Evolutionary conservation across 2,113 vertebrate genomes (phyloP).

Genomic region (Zapornia atra): DNA sequence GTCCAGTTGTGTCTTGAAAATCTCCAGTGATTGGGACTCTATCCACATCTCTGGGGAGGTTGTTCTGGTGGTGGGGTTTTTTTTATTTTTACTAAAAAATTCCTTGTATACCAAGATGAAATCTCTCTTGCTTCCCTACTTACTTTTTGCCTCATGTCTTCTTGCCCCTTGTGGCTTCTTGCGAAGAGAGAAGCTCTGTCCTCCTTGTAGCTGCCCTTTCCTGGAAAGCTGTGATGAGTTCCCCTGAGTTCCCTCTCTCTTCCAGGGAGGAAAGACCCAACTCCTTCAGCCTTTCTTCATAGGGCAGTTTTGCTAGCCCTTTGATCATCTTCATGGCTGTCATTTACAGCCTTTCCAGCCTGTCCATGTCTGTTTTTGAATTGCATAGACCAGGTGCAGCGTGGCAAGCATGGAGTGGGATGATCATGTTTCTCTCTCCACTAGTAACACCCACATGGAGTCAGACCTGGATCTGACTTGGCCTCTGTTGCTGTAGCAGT

Average conservation of each 20-base stretch:
- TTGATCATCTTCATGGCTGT: not conserved
- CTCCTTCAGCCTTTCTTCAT: not conserved
- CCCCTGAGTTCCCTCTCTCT: not conserved
- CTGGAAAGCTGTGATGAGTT: not conserved
- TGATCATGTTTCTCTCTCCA: rapidly evolving
- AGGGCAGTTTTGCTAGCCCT: not conserved
- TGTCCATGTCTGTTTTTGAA: not conserved
- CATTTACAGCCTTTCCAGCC: not conserved
- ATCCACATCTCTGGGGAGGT: not conserved
- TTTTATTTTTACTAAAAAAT: not conserved
- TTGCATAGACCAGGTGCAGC: no score
- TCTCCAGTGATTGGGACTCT: not conserved
- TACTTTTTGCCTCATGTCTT: not conserved
- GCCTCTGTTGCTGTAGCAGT: not conserved
- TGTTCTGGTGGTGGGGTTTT: not conserved
- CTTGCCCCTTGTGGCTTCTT: not conserved
- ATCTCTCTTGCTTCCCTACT: not conserved
- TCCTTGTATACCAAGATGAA: not conserved
- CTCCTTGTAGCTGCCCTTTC: not conserved
- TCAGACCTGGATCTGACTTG: not conserved
- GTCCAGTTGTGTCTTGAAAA: not conserved
- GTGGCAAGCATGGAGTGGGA: not conserved
- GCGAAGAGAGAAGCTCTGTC: not conserved
- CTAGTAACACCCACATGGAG: not conserved
- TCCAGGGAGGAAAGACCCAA: not conserved